Evolutionary conservation across 2,888 invertebrate genomes (phyloP).

Genomic region (Spodoptera littoralis): DNA sequence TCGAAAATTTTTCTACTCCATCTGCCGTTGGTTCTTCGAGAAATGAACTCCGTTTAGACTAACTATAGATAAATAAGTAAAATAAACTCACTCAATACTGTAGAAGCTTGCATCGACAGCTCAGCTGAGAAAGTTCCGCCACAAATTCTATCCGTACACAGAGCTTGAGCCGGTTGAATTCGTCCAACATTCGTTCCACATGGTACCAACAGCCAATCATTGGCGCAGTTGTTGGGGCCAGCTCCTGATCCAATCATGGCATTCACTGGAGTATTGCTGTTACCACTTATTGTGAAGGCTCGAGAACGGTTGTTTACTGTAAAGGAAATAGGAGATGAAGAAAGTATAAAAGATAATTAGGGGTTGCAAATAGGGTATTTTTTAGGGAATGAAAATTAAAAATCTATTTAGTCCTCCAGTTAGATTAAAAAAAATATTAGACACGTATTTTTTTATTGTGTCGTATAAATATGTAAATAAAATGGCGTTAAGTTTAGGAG

Average conservation of each 20-base stretch:
- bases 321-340: not conserved
- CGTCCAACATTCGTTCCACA: constrained; percentile 92
- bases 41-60: no score
- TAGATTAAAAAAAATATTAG: no score
- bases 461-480: no score
- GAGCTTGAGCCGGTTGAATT: constrained; percentile 86
- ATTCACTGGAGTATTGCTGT: constrained; percentile 91
- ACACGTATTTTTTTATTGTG: no score
- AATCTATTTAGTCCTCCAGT: no score
- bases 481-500: no score
- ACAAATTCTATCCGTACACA: constrained; percentile 94
- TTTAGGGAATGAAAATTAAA: no score
- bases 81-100: constrained; percentile 91
- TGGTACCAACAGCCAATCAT: constrained; percentile 94
- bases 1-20: no score
- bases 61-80: not conserved
- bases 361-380: no score
- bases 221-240: constrained; percentile 91
- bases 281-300: constrained; percentile 93
- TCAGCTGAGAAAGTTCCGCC: constrained; percentile 94
- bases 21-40: no score
- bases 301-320: constrained; percentile 92
- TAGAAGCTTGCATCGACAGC: constrained; percentile 90
- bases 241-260: constrained; percentile 91
- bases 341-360: no score